Evolutionary conservation across 1,140 invertebrate genomes (phyloP), one percentile per base, ranked within the genome.

Genomic region (Diorhabda sublineata): DNA sequence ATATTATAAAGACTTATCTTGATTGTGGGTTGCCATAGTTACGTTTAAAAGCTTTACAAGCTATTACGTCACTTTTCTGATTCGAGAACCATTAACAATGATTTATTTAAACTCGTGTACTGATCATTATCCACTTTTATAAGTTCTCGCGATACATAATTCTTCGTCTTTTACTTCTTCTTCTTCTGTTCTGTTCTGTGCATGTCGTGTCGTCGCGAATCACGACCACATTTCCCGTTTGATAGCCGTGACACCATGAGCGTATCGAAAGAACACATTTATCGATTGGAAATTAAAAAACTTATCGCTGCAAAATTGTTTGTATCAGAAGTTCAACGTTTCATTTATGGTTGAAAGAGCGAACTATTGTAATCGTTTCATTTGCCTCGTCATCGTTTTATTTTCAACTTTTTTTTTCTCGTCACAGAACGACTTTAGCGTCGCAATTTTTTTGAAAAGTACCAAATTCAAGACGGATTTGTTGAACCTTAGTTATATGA

Each of bases 91-190:
- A 52, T 52, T 52, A 52, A 52, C 47, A 52, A 52, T 52, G 47
- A 52, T 52, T 52, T 52, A 52, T 52, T n/a, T 6, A 8, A 52
- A 52, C 47, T 52, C 47, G 47, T 52, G 47, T 52, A 52, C 47
- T 52, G 47, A 52, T 52, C 47, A 52, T 52, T 52, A 52, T 52
- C 47, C 47, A 3, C 47, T 52, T 52, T 52, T 52, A 52, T 52
- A 52, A 52, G 47, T 52, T n/a, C n/a, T 52, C 47, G 47, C 47
- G 47, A 52, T 52, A 52, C 47, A 52, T 52, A 52, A 52, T 52
- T 52, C 47, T 52, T 52, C 47, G 6, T 52, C 47, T 6, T 26
- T 26, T 26, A 26, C 26, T 26, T 52, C 47, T 52, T 6, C n/a
- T 52, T n/a, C n/a, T 52, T n/a, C n/a, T 52, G 6, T 52, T n/a